Evolutionary conservation across 2,888 invertebrate species (phyloP), one percentile per base, ranked within the genome.

Genomic region (Resseliella maxima): DNA sequence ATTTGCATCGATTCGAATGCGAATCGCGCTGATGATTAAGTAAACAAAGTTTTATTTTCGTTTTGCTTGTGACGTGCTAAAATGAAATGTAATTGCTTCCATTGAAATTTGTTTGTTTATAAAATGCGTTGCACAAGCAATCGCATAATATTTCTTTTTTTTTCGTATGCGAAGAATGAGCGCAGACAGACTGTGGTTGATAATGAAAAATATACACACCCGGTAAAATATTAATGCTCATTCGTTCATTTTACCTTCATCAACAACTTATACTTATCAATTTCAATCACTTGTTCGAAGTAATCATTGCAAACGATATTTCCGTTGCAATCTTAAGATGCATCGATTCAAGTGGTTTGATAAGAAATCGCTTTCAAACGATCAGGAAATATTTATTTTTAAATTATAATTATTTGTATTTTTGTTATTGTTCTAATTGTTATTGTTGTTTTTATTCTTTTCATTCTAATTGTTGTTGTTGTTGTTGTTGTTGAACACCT

Each of bases 361-460:
- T n/a, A n/a, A n/a, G n/a, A n/a, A n/a, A n/a, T n/a, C n/a, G n/a
- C n/a, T n/a, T n/a, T n/a, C n/a, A n/a, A 31, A 15, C 31, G 15
- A 72, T 72, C 27, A 72, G 72, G 35, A 72, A 72, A 72, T 72
- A 27, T 64, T 72, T 72, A 31, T 31, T 59, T 59, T 59, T 59
- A 59, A 59, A 24, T 24, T n/a, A 18, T 27, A 64, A 27, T 27
- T 6, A 64, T 64, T 27, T 6, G 8, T 64, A 10, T 64, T 64
- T 27, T 2, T 54, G 5, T 54, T 54, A n/a, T 54, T 21, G 3
- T 54, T 12, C 8, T n/a, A 54, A 54, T 54, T 64, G 2, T 27
- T 31, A 27, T 64, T 64, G 64, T 54, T n/a, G 2, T 21, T 21
- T 18, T 10, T 54, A n/a, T 54, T n/a, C n/a, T 54, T 54, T 3